A percentile compares a stretch with the other conserved stretches of the same genome.
Evolutionary conservation across 2,113 vertebrate genomes (phyloP).

Genomic region (Plestiodon gilberti): DNA sequence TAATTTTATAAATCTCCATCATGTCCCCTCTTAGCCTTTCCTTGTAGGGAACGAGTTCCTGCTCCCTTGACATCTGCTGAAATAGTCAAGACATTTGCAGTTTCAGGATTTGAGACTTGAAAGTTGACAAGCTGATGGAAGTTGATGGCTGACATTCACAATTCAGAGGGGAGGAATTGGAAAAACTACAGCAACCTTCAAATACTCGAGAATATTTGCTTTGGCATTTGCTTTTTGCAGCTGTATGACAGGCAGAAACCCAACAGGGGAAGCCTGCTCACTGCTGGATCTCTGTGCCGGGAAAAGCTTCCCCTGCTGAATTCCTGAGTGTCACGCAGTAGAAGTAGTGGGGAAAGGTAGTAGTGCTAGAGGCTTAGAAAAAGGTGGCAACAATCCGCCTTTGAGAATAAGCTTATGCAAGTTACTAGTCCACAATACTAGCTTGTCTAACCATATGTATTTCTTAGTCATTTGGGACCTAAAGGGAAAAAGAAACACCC

Average conservation of each 20-base stretch:
- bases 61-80: no score
- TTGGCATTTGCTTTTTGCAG: not conserved
- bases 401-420: not conserved
- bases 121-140: no score
- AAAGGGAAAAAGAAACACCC: not conserved
- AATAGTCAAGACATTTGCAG: no score
- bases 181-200: not conserved
- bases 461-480: not conserved
- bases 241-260: not conserved
- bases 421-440: not conserved
- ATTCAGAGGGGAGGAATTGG: no score
- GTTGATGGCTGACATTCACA: no score
- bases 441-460: not conserved
- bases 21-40: no score
- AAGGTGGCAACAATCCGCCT: not conserved
- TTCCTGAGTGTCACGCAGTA: not conserved
- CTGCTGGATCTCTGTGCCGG: not conserved
- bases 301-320: not conserved
- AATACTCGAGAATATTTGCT: not conserved
- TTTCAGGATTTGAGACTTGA: no score
- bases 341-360: no score
- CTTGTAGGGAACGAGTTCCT: no score
- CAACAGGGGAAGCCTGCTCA: not conserved
- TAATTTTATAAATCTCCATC: no score
- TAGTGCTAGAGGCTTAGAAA: not conserved